Percentiles rank a stretch among this genome's conserved stretches.
Evolutionary conservation across 2,888 invertebrate species (phyloP).

Genomic region (Helleia helle): DNA sequence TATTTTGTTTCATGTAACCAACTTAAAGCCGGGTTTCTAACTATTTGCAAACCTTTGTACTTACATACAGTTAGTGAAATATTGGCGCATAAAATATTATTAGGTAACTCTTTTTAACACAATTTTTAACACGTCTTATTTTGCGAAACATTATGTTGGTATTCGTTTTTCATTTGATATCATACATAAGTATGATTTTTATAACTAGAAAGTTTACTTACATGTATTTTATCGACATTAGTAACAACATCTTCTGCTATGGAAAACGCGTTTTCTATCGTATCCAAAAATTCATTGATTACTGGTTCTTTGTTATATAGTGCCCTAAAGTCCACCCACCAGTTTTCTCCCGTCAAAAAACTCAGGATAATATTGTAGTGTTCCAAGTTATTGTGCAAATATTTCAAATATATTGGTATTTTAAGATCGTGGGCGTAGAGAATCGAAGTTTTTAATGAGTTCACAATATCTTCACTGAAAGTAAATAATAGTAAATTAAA

Average conservation of each 20-base stretch:
- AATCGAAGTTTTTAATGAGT: constrained; percentile 35
- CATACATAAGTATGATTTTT: too few species aligned
- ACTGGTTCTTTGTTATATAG: constrained; percentile 42
- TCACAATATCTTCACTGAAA: constrained; percentile 41
- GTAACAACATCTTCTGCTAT: constrained; percentile 45
- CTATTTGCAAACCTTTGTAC: too few species aligned
- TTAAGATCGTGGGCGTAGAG: constrained; percentile 50
- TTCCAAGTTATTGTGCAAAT: constrained; percentile 46
- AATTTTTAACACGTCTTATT: too few species aligned
- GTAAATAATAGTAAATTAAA: not conserved
- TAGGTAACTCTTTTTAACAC: too few species aligned
- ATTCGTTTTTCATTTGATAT: too few species aligned
- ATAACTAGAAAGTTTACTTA: too few species aligned
- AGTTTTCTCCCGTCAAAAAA: constrained; percentile 51
- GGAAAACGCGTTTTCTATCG: constrained; percentile 45
- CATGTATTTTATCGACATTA: constrained; percentile 57
- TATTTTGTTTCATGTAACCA: too few species aligned
- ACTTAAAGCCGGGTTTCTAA: too few species aligned
- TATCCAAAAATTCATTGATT: constrained; percentile 38
- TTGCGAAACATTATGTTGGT: too few species aligned
- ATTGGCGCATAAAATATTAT: too few species aligned
- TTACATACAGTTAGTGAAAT: too few species aligned
- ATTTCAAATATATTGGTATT: constrained; percentile 49
- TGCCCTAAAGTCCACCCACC: constrained; percentile 46
- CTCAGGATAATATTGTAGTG: constrained; percentile 43